Conservation (phyloP, 2,113 vertebrate species). For the human region GRCh38 chr18:42760001-42760500, state of each 20-base stretch:
- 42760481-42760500: constrained; percentile 52
- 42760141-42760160: not conserved
- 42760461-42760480: constrained; percentile 60
- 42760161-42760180: constrained; percentile 18
- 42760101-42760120: not conserved
- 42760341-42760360: constrained; percentile 64
- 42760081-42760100: not conserved
- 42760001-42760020: no score
- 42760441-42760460: constrained; percentile 52
- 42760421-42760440: constrained; percentile 66
- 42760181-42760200: constrained; percentile 63
- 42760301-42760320: not conserved
- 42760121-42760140: not conserved
- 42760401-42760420: constrained; percentile 60
- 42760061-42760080: no score
- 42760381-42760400: not conserved
- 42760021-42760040: no score
- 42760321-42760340: not conserved
- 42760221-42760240: constrained; percentile 17
- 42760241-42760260: constrained; percentile 46
- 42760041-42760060: no score
- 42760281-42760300: not conserved
- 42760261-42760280: not conserved
- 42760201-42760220: not conserved
- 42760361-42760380: constrained; percentile 52